A percentile compares a stretch with the other conserved stretches of the same genome.
These are phyloP conservation scores for Zhuqinia jingwanae DNA, from an alignment of 2,888 invertebrate species.

Conservation along the genomic window DNA sequence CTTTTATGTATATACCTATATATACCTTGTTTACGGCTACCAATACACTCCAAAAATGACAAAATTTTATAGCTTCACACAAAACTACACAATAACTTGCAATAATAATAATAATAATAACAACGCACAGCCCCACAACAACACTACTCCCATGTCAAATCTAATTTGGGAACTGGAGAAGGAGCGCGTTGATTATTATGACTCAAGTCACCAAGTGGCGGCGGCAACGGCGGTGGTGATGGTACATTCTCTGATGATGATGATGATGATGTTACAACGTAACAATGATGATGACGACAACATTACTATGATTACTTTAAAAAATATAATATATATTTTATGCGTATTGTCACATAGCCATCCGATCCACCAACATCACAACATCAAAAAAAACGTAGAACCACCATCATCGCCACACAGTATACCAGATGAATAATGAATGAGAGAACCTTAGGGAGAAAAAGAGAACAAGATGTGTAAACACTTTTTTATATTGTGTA, in stretches of 20 bases:
- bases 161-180: conserved; percentile 55
- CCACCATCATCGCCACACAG: no score
- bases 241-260: conserved; percentile 30
- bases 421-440: conserved; percentile 73
- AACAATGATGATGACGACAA: conserved; percentile 29
- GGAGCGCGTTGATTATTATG: conserved; percentile 61
- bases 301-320: conserved; percentile 61
- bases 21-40: conserved; percentile 1
- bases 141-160: conserved; percentile 65
- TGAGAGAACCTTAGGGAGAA: conserved; percentile 54
- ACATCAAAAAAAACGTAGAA: no score
- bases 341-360: conserved; percentile 67
- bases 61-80: conserved; percentile 30
- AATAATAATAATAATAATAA: no score
- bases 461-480: conserved; percentile 61
- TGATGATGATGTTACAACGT: conserved; percentile 30
- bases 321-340: conserved; percentile 60
- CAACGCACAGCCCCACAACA: conserved; percentile 36
- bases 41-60: conserved; percentile 12
- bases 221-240: not conserved
- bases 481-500: conserved; percentile 48
- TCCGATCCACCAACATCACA: conserved; percentile 34
- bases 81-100: conserved; percentile 16
- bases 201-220: conserved; percentile 55
- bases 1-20: not conserved